These are phyloP conservation scores for Momotus momota DNA, from an alignment of 2,797 vertebrate genomes.

Conservation along the genomic window DNA sequence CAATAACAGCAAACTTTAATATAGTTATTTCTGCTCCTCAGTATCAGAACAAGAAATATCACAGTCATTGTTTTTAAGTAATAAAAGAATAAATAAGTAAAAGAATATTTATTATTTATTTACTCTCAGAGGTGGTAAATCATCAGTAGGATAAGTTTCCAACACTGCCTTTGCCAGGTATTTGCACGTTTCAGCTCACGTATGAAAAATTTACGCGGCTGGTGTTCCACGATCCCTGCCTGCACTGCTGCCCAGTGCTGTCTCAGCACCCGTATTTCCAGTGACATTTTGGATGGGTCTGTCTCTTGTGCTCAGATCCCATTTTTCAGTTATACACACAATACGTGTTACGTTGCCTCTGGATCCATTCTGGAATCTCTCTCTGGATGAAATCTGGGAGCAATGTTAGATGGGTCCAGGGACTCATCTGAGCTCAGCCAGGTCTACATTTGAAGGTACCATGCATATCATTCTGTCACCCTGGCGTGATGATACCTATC, in stretches of 20 bases:
- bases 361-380: background rate
- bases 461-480: background rate
- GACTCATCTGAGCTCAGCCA: background rate
- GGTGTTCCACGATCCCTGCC: background rate
- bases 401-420: background rate
- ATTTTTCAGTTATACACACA: background rate
- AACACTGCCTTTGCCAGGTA: background rate
- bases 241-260: background rate
- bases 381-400: background rate
- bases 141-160: background rate
- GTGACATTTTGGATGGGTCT: background rate
- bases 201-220: rapidly evolving
- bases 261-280: background rate
- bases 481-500: rapidly evolving
- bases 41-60: background rate
- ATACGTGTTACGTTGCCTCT: background rate
- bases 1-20: background rate
- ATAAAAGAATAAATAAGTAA: background rate
- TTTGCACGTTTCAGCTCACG: background rate
- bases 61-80: background rate
- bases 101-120: background rate
- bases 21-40: background rate
- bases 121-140: background rate
- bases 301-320: background rate
- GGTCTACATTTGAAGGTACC: background rate